Percentiles rank a stretch among this genome's conserved stretches.
phyloP scores from a whole-genome alignment of 2,797 vertebrate genomes.

The Alcedo quadribrachys region DNA sequence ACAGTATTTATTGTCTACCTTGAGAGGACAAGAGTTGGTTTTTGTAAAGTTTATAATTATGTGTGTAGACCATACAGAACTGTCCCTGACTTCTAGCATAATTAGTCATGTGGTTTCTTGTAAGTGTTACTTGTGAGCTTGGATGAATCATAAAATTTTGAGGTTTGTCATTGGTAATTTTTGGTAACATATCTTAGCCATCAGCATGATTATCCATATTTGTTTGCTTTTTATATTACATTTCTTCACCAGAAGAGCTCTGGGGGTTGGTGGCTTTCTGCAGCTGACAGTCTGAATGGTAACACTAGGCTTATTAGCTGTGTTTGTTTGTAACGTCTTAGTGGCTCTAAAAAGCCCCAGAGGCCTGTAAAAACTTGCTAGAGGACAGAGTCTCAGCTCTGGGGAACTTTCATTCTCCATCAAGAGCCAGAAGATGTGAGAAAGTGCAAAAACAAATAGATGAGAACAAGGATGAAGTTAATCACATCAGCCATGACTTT shows the following conservation, averaged over 20 bases:
- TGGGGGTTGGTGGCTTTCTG: not conserved
- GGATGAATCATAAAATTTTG: constrained; percentile 11
- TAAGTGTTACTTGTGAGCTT: constrained; percentile 23
- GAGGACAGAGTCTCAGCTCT: not conserved
- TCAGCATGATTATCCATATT: not conserved
- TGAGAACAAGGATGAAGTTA: not conserved
- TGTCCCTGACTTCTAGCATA: constrained; percentile 18
- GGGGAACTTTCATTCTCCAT: not conserved
- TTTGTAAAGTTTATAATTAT: not conserved
- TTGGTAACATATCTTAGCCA: constrained; percentile 14
- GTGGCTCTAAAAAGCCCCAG: fast-evolving
- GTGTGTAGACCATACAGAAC: not conserved
- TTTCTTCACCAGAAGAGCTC: not conserved
- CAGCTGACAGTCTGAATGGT: not conserved
- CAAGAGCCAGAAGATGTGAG: not conserved
- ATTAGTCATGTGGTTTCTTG: constrained; percentile 13
- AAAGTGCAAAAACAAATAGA: not conserved
- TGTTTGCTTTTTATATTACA: constrained; percentile 10
- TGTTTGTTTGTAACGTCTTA: not conserved
- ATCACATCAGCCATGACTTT: not conserved
- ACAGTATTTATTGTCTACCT: not conserved
- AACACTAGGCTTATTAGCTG: not conserved
- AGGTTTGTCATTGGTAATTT: not conserved
- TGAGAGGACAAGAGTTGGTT: not conserved
- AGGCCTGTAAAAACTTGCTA: not conserved